A percentile compares a stretch with the other conserved stretches of the same genome.
Evolutionary conservation across 2,797 vertebrate species (phyloP).

Genomic region (Salmo trutta): DNA sequence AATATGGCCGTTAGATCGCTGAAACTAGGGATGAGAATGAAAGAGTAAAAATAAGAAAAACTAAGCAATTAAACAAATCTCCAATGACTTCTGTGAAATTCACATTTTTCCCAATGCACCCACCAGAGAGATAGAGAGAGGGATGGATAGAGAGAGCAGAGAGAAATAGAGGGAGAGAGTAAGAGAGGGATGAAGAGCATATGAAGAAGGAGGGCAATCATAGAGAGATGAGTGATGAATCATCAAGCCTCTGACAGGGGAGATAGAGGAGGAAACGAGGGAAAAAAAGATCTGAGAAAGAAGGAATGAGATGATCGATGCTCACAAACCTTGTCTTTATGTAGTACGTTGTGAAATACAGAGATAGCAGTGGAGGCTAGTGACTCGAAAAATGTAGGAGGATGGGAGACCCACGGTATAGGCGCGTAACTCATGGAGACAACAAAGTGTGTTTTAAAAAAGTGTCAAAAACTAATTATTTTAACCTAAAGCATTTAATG

Average conservation of each 20-base stretch:
- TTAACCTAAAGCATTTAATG: too few species aligned
- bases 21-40: neutral
- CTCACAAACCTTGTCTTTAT: conserved; percentile 51
- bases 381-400: too few species aligned
- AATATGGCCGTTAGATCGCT: conserved; percentile 22
- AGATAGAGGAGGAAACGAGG: conserved; percentile 34
- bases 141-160: conserved; percentile 18
- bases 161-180: conserved; percentile 20
- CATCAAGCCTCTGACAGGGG: conserved; percentile 20
- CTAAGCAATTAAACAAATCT: conserved; percentile 56
- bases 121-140: conserved; percentile 41
- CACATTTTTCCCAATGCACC: conserved; percentile 56
- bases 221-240: conserved; percentile 18
- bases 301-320: conserved; percentile 39
- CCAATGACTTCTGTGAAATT: conserved; percentile 68
- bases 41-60: conserved; percentile 19
- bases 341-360: conserved; percentile 25
- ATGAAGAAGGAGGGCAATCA: conserved; percentile 23
- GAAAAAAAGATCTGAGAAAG: conserved; percentile 14
- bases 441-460: too few species aligned
- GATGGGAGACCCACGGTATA: too few species aligned
- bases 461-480: too few species aligned
- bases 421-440: too few species aligned
- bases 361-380: conserved; percentile 24
- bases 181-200: conserved; percentile 7